These are phyloP conservation scores for Beris morrisii DNA, from an alignment of 2,888 invertebrate genomes.

Conservation along the genomic window DNA sequence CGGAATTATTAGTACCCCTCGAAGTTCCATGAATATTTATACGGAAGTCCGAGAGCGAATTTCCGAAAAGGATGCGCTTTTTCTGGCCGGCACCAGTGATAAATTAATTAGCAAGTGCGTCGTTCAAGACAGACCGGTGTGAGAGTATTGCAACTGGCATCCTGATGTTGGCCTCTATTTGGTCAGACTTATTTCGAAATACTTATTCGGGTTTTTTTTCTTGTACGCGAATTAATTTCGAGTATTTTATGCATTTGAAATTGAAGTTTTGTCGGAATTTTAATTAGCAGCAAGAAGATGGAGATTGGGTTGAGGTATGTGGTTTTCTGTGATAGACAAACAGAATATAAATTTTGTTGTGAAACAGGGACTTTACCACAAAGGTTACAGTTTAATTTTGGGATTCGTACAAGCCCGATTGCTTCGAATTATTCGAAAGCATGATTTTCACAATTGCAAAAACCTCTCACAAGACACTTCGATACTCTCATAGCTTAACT, in stretches of 20 bases:
- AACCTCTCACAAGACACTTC: no score
- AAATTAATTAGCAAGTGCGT: conserved; percentile 37
- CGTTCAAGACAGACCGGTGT: neutral
- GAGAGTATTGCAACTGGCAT: neutral
- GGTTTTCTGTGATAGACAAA: no score
- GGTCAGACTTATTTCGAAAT: neutral
- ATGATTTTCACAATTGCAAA: no score
- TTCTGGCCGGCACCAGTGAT: conserved; percentile 29
- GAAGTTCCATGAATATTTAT: conserved; percentile 37
- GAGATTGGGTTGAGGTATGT: no score
- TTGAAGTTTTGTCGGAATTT: neutral
- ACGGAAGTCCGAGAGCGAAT: neutral
- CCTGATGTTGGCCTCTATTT: neutral
- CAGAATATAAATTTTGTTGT: no score
- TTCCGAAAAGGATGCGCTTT: conserved; percentile 19
- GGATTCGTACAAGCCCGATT: no score
- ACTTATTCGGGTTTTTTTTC: neutral
- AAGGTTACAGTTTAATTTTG: no score
- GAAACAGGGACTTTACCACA: no score
- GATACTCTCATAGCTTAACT: no score
- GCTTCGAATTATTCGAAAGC: no score
- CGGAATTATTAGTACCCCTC: conserved; percentile 1
- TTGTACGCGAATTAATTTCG: neutral
- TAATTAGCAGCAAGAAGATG: neutral
- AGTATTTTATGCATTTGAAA: neutral